Evolutionary conservation across 1,140 invertebrate genomes (phyloP).

Genomic region (Atta texana): DNA sequence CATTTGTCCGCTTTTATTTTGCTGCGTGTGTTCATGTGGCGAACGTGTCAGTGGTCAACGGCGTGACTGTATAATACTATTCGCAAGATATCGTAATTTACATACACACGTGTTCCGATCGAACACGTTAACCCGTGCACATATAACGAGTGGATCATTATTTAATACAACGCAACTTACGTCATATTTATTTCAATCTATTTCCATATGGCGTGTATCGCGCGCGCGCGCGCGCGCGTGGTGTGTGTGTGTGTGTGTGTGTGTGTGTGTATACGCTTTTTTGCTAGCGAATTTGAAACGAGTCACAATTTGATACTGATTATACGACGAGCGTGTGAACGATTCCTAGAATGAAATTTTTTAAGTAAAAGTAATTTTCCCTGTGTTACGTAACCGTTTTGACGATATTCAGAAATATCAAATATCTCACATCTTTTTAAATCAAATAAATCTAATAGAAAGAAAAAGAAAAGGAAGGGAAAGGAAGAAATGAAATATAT

Average conservation of each 20-base stretch:
- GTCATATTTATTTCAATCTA: conserved; percentile 58
- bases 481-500: neutral
- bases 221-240: neutral
- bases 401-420: neutral
- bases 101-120: conserved; percentile 11
- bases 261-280: neutral
- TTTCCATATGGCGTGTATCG: conserved; percentile 41
- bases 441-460: conserved; percentile 16
- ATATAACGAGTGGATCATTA: conserved; percentile 8
- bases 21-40: neutral
- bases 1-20: conserved; percentile 35
- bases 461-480: neutral
- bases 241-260: too few relatives aligned
- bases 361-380: conserved; percentile 26
- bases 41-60: neutral
- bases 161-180: conserved; percentile 44
- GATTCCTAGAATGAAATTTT: neutral
- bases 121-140: neutral
- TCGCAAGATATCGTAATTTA: conserved; percentile 19
- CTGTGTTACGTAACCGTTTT: neutral
- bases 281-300: conserved; percentile 21
- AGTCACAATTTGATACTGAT: conserved; percentile 42
- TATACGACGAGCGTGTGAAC: neutral
- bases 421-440: neutral
- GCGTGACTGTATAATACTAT: neutral